Evolutionary conservation across 2,113 vertebrate genomes (phyloP), one percentile per base, ranked within the genome.

Genomic region (Halichoeres trimaculatus): DNA sequence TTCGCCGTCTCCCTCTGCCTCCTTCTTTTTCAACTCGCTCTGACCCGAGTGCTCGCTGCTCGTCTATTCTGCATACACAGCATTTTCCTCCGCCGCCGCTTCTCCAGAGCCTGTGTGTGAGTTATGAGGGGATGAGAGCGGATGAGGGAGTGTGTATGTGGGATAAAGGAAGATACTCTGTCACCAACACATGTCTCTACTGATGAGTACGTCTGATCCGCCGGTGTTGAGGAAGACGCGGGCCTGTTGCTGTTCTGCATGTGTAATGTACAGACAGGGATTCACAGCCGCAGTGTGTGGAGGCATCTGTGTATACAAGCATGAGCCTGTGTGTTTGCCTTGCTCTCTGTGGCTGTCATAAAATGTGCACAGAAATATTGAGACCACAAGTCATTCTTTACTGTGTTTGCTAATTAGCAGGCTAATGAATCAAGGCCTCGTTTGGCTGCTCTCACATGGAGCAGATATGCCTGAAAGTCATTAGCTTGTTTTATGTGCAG

Each of bases 61-160:
- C 56, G 23, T 65, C 80, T 76, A 36, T 92, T 91, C 84, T 88
- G 85, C 88, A 84, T 73, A 81, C 85, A 1, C 85, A 87, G 87
- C 89, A 8, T 65, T 82, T 88, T 79, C 72, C 68, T 26, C 80
- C 63, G n/a, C 80, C 70, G 81, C 80, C 43, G 43, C 80, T 70
- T 48, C 80, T 72, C 60, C 65, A 61, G 66, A 81, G 67, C 83
- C 24, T 80, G 80, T 26, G 73, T 78, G 48, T 89, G 91, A 91
- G 82, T 91, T 90, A 92, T 83, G 81, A 82, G 60, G 53, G 63
- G 65, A 83, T 81, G 56, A 72, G 55, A 48, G 65, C 62, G 67
- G 43, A 45, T 55, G 62, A 10, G 35, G 23, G 59, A 19, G 60
- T 34, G 73, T 59, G 63, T 40, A 34, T n/a, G 50, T 53, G 66